Percentiles rank a stretch among this genome's conserved stretches.
Evolutionary conservation across 2,113 vertebrate genomes (phyloP).

Genomic region (Callithrix jacchus): DNA sequence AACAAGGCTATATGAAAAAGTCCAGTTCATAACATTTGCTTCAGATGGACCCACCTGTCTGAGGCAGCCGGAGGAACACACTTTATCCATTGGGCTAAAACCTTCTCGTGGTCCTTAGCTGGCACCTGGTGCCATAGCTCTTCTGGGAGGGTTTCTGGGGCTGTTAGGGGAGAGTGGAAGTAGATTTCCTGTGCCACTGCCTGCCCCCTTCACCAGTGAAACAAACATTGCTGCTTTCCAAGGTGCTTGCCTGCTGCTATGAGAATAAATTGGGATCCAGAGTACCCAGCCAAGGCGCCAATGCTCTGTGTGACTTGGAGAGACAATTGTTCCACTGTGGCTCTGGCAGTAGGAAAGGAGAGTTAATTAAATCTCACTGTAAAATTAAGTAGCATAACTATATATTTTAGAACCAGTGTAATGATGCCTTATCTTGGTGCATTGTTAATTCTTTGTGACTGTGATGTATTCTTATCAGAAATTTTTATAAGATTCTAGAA

Average conservation of each 20-base stretch:
- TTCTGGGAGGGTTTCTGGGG: not conserved
- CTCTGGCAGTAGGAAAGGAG: constrained; percentile 9
- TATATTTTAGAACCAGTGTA: constrained; percentile 41
- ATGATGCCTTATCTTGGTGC: constrained; percentile 36
- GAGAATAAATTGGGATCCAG: not conserved
- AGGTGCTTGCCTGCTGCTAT: not conserved
- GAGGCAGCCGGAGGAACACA: constrained; percentile 47
- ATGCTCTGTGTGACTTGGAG: not conserved
- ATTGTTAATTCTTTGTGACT: constrained; percentile 32
- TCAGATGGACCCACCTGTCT: constrained; percentile 51
- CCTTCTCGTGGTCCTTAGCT: not conserved
- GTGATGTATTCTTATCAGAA: constrained; percentile 16
- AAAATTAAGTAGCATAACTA: constrained; percentile 46
- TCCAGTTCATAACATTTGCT: constrained; percentile 57
- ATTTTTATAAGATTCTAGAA: constrained; percentile 36
- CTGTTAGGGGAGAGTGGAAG: not conserved
- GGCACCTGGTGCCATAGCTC: not conserved
- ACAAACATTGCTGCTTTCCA: not conserved
- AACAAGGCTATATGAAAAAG: constrained; percentile 67
- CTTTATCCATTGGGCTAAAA: constrained; percentile 46
- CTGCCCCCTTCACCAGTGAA: not conserved
- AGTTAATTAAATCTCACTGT: constrained; percentile 59
- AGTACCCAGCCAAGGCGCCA: not conserved
- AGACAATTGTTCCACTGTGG: constrained; percentile 18
- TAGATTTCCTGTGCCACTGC: not conserved